Evolutionary conservation across 2,113 vertebrate genomes (phyloP).

Genomic region (Etia nguti): DNA sequence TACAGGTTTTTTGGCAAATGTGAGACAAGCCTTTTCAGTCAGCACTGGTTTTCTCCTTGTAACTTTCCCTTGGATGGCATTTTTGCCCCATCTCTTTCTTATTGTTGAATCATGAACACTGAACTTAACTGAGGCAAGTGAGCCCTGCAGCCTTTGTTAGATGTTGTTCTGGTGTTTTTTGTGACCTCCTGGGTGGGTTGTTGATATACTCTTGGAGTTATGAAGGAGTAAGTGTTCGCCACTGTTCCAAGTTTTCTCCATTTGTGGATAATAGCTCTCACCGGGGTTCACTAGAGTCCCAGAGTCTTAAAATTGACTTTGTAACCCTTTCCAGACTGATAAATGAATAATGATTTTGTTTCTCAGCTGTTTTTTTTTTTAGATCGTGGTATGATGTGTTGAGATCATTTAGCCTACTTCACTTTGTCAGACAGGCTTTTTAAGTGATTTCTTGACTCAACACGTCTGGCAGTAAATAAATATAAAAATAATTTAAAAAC

Average conservation of each 20-base stretch:
- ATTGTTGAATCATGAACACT: neutral
- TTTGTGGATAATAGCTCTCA: neutral
- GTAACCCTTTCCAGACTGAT: neutral
- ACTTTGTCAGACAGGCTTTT: neutral
- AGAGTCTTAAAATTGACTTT: neutral
- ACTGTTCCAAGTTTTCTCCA: neutral
- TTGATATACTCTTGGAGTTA: neutral
- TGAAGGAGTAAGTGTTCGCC: neutral
- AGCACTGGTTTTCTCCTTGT: neutral
- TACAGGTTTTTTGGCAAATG: neutral
- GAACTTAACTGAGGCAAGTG: neutral
- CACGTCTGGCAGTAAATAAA: neutral
- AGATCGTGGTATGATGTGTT: neutral
- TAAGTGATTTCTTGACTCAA: neutral
- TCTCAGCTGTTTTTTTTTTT: neutral
- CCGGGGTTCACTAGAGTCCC: neutral
- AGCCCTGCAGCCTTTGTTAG: neutral
- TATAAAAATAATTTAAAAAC: neutral
- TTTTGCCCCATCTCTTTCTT: neutral
- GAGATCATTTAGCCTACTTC: neutral
- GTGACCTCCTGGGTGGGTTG: neutral
- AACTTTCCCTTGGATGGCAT: neutral
- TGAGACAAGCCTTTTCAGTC: neutral
- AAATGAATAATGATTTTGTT: neutral
- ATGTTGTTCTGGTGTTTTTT: neutral